Evolutionary conservation across 2,888 invertebrate genomes (phyloP), one percentile per base, ranked within the genome.

Genomic region (Arge pagana): DNA sequence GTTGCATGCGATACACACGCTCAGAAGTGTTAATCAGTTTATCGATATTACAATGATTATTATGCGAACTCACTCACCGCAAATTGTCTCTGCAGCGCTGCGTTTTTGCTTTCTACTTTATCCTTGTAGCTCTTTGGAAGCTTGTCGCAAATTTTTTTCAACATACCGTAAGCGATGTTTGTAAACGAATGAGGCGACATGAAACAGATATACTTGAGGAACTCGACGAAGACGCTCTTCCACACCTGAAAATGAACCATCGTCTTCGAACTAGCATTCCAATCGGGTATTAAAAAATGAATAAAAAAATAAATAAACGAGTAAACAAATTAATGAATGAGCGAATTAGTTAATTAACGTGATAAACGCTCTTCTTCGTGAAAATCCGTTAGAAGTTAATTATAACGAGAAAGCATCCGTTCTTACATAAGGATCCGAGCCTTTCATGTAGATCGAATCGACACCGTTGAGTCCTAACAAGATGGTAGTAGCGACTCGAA

Each of bases 121-220:
- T 80, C 75, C 63, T 82, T 81, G 62, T 82, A 79, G 54, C 80
- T 80, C 63, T 80, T 79, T 52, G 85, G 83, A 54, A 85, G 28
- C 24, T 41, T 57, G 5, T 84, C 82, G 63, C 80, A 81, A 55
- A 86, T 77, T 64, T 83, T 84, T 63, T 83, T 83, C 51, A 84
- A 52, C 2, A 87, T 81, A 1, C 85, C 87, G 43, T 87, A 84
- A 1, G 78, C 69, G 0, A 89, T 80, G 19, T 85, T 83, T 0
- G 85, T 81, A 15, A 88, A 78, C n/a, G 84, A 87, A 64, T 87
- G 85, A 5, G 83, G 76, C 0, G 90, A 89, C 50, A 79, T 65
- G n/a, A 85, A 82, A 2, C 83, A 73, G 13, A 85, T 48, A 63
- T 81, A 86, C 66, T 86, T 87, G 0, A 89, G 66, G 0, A 90